Evolutionary conservation across 1,140 invertebrate species (phyloP).

Genomic region (Drosophila orena): DNA sequence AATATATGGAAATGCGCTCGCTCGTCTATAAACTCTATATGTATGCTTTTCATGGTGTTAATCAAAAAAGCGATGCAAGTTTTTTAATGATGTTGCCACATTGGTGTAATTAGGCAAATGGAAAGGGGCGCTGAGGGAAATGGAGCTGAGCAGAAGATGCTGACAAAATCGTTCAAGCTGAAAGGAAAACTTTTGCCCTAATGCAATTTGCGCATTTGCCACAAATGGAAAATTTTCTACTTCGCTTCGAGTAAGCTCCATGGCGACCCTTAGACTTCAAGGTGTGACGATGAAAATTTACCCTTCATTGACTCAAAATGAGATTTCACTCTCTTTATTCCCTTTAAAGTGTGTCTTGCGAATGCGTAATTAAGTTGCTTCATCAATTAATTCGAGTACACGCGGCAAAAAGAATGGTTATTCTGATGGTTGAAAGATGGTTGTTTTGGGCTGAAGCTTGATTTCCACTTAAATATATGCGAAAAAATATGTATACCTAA

Average conservation of each 20-base stretch:
- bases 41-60: conserved; percentile 47
- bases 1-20: conserved; percentile 16
- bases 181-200: conserved; percentile 77
- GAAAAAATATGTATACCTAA: conserved; percentile 16
- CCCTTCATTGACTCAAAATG: conserved; percentile 54
- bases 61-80: conserved; percentile 69
- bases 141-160: conserved; percentile 1
- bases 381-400: conserved; percentile 24
- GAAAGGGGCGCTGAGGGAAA: conserved; percentile 18
- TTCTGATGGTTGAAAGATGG: no score
- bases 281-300: conserved; percentile 53
- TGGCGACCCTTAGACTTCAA: conserved; percentile 20
- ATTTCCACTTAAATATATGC: no score
- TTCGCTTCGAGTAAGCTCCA: conserved; percentile 30
- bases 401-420: not conserved
- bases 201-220: conserved; percentile 80
- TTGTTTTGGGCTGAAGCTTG: no score
- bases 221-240: conserved; percentile 79
- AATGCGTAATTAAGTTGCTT: conserved; percentile 53
- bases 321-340: conserved; percentile 42
- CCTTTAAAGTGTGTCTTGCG: conserved; percentile 8
- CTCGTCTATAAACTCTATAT: conserved; percentile 7
- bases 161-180: conserved; percentile 69
- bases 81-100: conserved; percentile 76
- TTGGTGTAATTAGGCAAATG: conserved; percentile 77